Base-by-base conservation (phyloP, 2,113 vertebrate genomes). In the Coptodon rendalli region DNA sequence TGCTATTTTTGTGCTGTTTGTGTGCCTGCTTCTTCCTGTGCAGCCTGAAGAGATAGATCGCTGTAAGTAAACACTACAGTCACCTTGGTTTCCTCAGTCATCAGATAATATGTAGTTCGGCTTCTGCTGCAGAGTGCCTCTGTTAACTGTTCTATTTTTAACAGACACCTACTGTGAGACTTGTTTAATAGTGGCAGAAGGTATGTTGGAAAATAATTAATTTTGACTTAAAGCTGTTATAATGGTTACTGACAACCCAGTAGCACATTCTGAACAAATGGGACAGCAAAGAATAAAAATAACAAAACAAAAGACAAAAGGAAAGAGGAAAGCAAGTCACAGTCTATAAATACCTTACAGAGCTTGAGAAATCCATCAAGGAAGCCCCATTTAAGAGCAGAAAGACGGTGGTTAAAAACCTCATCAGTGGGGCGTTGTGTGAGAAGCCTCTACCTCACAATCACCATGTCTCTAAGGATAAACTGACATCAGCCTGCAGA, bases 161-260 rank as follows among this genome's bases (percentile, higher is more conserved):
- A 86, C 93, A 96, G 95, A 93, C 14, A 52, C 85, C 10, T 91
- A 91, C 81, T 96, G 95, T 85, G 94, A 95, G 78, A 95, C 89
- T 86, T 96, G 96, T 86, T 84, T 96, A 10, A 86, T 83, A 83
- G 89, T 82, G 31, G 92, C 93, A 84, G 71, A 52, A 86, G 95
- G 95, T 95, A 91, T 24, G 71, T 48, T 78, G 29, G 22, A 91
- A 10, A 52, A 52, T 7, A 0, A 31, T 48, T 43, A 10, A 52
- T 6, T 56, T 59, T 71, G 16, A 31, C 17, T 80, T 1, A 52
- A 10, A 66, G 53, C 48, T 68, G 63, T 16, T 52, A 38, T 8
- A 27, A 71, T 81, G 2, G 10, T 59, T 87, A 27, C 12, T 34
- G 27, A 7, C 52, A n/a, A 80, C 36, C 7, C 9, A 50, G 5